Evolutionary conservation across 2,113 vertebrate species (phyloP).

Genomic region (Aleadryas rufinucha): DNA sequence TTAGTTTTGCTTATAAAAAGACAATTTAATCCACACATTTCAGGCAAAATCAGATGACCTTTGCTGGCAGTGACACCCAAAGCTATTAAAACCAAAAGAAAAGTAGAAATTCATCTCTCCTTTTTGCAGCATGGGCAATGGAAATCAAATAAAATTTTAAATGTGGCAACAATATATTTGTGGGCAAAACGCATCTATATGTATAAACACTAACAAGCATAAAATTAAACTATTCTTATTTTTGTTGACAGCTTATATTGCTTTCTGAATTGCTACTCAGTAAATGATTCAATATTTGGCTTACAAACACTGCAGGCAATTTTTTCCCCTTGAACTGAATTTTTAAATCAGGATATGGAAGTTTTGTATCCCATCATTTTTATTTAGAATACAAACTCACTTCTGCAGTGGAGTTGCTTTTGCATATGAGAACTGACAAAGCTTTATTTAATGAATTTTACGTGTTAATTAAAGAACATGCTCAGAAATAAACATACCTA

Average conservation of each 20-base stretch:
- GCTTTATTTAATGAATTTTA: neutral
- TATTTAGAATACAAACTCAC: neutral
- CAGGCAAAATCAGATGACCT: neutral
- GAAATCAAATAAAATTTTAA: neutral
- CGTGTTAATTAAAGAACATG: neutral
- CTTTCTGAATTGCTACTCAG: constrained; percentile 21
- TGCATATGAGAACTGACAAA: neutral
- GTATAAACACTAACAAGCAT: neutral
- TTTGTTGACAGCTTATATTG: constrained; percentile 12
- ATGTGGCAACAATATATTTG: neutral
- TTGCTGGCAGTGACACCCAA: neutral
- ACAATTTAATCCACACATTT: neutral
- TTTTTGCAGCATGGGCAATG: neutral
- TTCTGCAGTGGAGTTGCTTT: neutral
- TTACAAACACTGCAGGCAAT: neutral
- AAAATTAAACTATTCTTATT: constrained; percentile 4
- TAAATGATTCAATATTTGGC: neutral
- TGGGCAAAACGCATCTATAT: neutral
- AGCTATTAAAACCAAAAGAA: neutral
- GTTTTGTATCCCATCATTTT: neutral
- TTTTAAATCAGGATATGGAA: neutral
- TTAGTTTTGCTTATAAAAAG: neutral
- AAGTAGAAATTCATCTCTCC: neutral
- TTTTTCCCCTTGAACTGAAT: neutral
- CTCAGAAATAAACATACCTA: neutral